Conservation (phyloP, 2,113 vertebrate genomes). For the Eidolon helvum region DNA sequence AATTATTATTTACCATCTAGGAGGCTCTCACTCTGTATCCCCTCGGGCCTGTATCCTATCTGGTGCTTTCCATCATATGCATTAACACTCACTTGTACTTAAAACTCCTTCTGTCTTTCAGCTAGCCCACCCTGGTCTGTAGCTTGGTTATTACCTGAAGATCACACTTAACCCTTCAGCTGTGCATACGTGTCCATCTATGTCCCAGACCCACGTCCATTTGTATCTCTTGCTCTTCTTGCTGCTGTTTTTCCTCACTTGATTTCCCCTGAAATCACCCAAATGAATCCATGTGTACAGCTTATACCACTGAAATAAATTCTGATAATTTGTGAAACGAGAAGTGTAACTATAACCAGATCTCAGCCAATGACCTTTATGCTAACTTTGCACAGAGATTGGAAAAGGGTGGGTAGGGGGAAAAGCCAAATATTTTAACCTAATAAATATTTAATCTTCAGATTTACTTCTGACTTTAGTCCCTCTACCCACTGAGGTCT, state of each 20-base stretch:
- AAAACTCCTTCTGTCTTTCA: neutral
- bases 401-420: neutral
- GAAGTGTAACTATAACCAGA: neutral
- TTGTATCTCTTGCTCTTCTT: neutral
- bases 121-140: neutral
- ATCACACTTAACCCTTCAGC: accelerated
- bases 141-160: neutral
- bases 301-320: neutral
- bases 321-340: neutral
- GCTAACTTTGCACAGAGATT: neutral
- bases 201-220: neutral
- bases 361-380: neutral
- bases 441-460: conserved; percentile 7
- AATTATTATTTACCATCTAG: neutral
- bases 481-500: neutral
- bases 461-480: neutral
- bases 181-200: neutral
- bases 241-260: neutral
- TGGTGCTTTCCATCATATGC: neutral
- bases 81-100: no score
- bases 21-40: neutral
- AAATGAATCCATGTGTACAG: neutral
- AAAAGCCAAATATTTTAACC: neutral
- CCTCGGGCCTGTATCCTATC: neutral
- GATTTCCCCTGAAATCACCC: neutral